phyloP scores from a whole-genome alignment of 2,797 vertebrate species.

The Lacerta bilineata region DNA sequence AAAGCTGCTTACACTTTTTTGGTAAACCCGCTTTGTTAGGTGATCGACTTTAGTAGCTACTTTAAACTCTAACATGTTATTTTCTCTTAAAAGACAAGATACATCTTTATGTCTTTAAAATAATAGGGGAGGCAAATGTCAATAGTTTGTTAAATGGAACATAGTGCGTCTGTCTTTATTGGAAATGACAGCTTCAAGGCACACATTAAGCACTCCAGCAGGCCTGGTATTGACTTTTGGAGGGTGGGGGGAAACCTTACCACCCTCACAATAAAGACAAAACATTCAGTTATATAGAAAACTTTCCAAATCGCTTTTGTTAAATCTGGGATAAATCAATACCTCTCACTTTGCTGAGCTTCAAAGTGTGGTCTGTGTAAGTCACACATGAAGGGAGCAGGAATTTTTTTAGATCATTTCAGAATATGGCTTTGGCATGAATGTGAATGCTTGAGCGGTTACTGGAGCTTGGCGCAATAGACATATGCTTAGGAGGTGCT shows the following conservation, averaged over 20 bases:
- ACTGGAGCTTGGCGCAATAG: not conserved
- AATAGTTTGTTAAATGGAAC: constrained; percentile 30
- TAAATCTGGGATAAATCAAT: constrained; percentile 62
- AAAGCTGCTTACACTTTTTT: constrained; percentile 10
- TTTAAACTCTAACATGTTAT: constrained; percentile 14
- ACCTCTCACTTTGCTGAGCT: constrained; percentile 51
- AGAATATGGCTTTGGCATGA: not conserved
- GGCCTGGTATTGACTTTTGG: constrained; percentile 28
- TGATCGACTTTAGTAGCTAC: constrained; percentile 9
- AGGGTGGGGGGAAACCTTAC: constrained; percentile 19
- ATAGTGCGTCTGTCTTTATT: constrained; percentile 14
- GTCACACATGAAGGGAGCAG: constrained; percentile 3
- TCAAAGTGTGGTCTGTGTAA: constrained; percentile 40
- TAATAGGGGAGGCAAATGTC: constrained; percentile 35
- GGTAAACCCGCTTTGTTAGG: not conserved
- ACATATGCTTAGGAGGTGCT: not conserved
- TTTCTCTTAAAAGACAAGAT: constrained; percentile 33
- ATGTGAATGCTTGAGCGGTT: not conserved
- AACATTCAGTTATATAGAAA: constrained; percentile 45
- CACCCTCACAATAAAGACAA: constrained; percentile 41
- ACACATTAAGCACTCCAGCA: constrained; percentile 40
- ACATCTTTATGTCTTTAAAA: constrained; percentile 30
- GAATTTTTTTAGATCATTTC: constrained; percentile 38
- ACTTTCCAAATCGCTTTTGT: constrained; percentile 49
- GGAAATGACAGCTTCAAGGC: constrained; percentile 21